Evolutionary conservation across 1,140 invertebrate species (phyloP).

Genomic region (Diplogasteroides magnus): DNA sequence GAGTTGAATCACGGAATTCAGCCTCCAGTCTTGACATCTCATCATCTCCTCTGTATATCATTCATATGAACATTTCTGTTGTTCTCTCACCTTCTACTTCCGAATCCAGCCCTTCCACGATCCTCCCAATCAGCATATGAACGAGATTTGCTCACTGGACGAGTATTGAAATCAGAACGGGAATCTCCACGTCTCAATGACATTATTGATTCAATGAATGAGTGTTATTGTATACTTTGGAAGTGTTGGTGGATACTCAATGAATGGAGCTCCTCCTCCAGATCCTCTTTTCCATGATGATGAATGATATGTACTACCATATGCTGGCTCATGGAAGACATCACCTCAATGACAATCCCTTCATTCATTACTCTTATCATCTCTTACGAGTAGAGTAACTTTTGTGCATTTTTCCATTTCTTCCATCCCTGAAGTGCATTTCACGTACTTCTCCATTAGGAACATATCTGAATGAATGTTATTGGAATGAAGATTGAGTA

Average conservation of each 20-base stretch:
- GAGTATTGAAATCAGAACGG: constrained; percentile 18
- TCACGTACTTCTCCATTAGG: constrained; percentile 44
- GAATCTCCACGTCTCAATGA: not conserved
- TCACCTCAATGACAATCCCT: constrained; percentile 11
- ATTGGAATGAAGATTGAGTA: too few relatives aligned
- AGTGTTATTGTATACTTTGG: constrained; percentile 23
- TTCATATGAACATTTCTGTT: not conserved
- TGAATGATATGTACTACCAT: too few relatives aligned
- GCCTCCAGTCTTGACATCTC: constrained; percentile 32
- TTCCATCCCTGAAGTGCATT: constrained; percentile 14
- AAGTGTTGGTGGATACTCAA: constrained; percentile 51
- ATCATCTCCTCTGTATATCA: constrained; percentile 33
- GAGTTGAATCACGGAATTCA: constrained; percentile 27
- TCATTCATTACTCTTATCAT: not conserved
- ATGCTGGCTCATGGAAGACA: too few relatives aligned
- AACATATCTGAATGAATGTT: constrained; percentile 7
- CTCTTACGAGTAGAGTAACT: constrained; percentile 37
- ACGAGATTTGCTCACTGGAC: constrained; percentile 32
- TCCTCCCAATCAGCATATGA: constrained; percentile 39
- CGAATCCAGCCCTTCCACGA: constrained; percentile 18
- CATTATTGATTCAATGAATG: not conserved
- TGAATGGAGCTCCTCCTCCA: constrained; percentile 26
- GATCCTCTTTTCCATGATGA: not conserved
- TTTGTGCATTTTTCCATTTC: constrained; percentile 37
- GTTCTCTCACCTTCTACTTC: constrained; percentile 3